Conservation (phyloP, 2,113 vertebrate genomes). For the Typhlomys cinereus region DNA sequence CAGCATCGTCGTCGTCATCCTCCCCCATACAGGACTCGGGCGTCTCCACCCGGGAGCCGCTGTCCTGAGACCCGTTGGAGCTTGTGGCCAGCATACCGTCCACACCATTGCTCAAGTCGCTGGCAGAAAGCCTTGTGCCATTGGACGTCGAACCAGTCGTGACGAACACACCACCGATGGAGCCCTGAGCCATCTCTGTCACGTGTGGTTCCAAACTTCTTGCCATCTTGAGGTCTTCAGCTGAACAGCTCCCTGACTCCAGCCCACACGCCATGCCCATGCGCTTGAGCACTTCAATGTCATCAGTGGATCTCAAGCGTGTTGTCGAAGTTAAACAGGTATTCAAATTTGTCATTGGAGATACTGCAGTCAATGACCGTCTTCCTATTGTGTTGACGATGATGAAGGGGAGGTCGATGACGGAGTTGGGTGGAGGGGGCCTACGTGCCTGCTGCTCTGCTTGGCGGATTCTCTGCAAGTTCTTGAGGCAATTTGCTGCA, state of each 20-base stretch:
- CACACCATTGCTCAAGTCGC: slow-evolving; percentile 91
- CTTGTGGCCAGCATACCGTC: slow-evolving; percentile 96
- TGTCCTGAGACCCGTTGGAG: slow-evolving; percentile 98
- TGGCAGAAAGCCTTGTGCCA: slow-evolving; percentile 92
- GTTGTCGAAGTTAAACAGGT: slow-evolving; percentile 99
- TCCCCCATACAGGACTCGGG: slow-evolving; percentile 97
- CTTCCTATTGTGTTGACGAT: slow-evolving; percentile 99
- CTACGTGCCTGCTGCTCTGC: slow-evolving; percentile 93
- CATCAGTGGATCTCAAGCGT: slow-evolving; percentile 99
- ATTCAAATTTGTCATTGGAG: slow-evolving; percentile 99
- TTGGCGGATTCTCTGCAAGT: slow-evolving; percentile 90
- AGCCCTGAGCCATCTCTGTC: slow-evolving; percentile 98
- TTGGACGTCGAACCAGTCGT: slow-evolving; percentile 91
- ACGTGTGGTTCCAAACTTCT: slow-evolving; percentile 97
- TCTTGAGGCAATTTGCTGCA: too few species aligned
- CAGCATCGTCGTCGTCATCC: too few species aligned
- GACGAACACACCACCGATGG: slow-evolving; percentile 94
- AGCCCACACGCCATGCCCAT: slow-evolving; percentile 99
- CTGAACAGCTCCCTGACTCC: slow-evolving; percentile 95
- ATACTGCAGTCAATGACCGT: slow-evolving; percentile 99
- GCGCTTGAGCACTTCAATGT: slow-evolving; percentile 97
- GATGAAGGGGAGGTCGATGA: slow-evolving; percentile 97
- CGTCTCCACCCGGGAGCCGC: slow-evolving; percentile 96
- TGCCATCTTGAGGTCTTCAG: slow-evolving; percentile 94
- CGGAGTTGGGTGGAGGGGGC: slow-evolving; percentile 94